These are phyloP conservation scores for Aldabrachelys gigantea DNA, from an alignment of 2,113 vertebrate genomes.

Conservation along the genomic window DNA sequence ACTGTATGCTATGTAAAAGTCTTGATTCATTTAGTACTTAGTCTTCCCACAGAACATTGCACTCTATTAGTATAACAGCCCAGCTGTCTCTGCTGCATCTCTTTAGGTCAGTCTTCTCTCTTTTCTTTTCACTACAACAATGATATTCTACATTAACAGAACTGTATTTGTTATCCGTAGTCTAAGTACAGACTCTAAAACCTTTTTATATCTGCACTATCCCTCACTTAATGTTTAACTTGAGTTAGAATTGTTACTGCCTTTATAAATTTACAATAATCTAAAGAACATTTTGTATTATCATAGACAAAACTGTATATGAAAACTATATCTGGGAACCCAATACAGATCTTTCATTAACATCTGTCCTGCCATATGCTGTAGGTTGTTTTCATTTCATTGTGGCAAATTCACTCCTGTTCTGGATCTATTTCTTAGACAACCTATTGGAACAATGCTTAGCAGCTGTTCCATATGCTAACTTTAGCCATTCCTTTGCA, in stretches of 20 bases:
- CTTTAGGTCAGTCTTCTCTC: background rate
- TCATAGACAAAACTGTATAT: background rate
- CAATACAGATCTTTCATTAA: background rate
- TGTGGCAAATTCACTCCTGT: background rate
- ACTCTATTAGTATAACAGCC: background rate
- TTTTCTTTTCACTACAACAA: background rate
- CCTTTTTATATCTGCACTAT: background rate
- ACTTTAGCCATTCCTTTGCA: background rate
- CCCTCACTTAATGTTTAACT: background rate
- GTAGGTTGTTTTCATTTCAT: background rate
- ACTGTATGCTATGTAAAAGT: background rate
- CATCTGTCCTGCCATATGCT: background rate
- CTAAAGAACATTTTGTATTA: background rate
- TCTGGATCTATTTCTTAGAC: background rate
- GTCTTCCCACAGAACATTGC: background rate
- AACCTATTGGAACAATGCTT: background rate
- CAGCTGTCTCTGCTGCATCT: background rate
- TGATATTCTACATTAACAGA: background rate
- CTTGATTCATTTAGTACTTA: background rate
- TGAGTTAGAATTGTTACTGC: background rate
- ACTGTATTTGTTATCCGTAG: too few relatives aligned
- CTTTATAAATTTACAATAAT: background rate
- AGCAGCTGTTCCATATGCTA: background rate
- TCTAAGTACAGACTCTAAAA: background rate
- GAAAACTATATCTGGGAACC: background rate